Base-by-base conservation (phyloP, 1,140 invertebrate genomes). In the Sitophilus oryzae region DNA sequence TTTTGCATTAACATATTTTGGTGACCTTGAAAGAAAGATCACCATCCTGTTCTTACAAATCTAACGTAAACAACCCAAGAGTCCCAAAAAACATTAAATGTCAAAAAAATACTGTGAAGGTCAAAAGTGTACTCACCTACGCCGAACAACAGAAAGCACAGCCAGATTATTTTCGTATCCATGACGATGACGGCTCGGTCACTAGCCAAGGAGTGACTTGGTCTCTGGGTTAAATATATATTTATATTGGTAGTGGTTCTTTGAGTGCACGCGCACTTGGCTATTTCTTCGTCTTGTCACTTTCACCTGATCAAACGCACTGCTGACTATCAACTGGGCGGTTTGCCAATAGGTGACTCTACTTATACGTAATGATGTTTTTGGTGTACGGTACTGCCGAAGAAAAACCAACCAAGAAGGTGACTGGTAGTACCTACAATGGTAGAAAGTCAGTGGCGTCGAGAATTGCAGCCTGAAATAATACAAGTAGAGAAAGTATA, bases 191-290 rank as follows among this genome's bases (percentile, higher is more conserved):
- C 53, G 59, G 53, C 63, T 69, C 61, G 58, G 68, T 62, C 69
- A 71, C 70, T 71, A 69, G 66, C 66, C 62, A 71, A 71, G 70
- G 69, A 72, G 68, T 71, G 70, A 63, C 41, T 49, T 49, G n/a
- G n/a, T n/a, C n/a, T n/a, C n/a, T 55, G 53, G 60, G 60, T 48
- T 55, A 22, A 48, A 23, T 70, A 65, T 71, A 71, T 72, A 72
- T 70, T 70, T 72, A 71, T 71, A 71, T 52, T 52, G 50, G 38
- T 53, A 38, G 52, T 48, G 53, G 25, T 67, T 69, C 67, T 55
- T 60, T 36, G 36, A 58, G 36, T 66, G 63, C 69, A 69, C 68
- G 64, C n/a, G n/a, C n/a, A n/a, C n/a, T n/a, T 69, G 69, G 59
- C 64, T 58, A 20, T 43, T 36, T 40, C 21, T 19, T 50, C 34